A percentile compares a stretch with the other conserved stretches of the same genome.
Evolutionary conservation across 2,113 vertebrate genomes (phyloP).

Genomic region (Amphiprion ocellaris): DNA sequence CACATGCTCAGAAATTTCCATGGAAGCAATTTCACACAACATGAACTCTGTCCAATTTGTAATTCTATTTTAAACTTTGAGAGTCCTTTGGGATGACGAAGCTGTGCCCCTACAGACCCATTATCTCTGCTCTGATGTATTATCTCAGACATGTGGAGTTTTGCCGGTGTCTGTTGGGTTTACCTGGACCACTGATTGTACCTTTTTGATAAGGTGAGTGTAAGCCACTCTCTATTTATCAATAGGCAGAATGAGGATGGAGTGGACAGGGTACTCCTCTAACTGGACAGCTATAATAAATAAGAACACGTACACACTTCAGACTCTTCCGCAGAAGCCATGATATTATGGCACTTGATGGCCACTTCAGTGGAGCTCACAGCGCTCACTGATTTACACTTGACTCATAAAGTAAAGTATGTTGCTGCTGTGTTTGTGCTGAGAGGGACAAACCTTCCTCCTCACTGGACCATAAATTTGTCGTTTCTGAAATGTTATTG

Average conservation of each 20-base stretch:
- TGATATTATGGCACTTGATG: constrained; percentile 17
- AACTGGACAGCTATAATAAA: constrained; percentile 8
- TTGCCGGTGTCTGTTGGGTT: constrained; percentile 32
- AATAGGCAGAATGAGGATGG: constrained; percentile 30
- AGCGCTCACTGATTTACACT: constrained; percentile 22
- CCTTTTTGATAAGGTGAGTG: background rate
- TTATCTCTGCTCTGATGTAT: constrained; percentile 50
- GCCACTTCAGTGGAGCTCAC: constrained; percentile 10
- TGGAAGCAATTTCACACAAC: constrained; percentile 42
- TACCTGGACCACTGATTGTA: constrained; percentile 14
- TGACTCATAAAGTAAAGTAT: constrained; percentile 42
- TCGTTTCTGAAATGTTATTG: constrained; percentile 42
- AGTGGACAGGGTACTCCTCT: background rate
- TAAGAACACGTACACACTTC: constrained; percentile 16
- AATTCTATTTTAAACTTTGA: constrained; percentile 58
- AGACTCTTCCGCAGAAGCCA: background rate
- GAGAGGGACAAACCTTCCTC: constrained; percentile 20
- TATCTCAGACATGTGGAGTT: constrained; percentile 50
- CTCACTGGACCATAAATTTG: constrained; percentile 15
- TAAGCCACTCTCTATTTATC: background rate
- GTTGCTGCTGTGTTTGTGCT: constrained; percentile 15
- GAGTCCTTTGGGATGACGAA: constrained; percentile 26
- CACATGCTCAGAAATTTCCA: constrained; percentile 17
- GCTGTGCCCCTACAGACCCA: constrained; percentile 23
- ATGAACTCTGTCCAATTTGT: constrained; percentile 46